A percentile compares a stretch with the other conserved stretches of the same genome.
phyloP scores from a whole-genome alignment of 2,113 vertebrate genomes.

The Pardalotus punctatus region DNA sequence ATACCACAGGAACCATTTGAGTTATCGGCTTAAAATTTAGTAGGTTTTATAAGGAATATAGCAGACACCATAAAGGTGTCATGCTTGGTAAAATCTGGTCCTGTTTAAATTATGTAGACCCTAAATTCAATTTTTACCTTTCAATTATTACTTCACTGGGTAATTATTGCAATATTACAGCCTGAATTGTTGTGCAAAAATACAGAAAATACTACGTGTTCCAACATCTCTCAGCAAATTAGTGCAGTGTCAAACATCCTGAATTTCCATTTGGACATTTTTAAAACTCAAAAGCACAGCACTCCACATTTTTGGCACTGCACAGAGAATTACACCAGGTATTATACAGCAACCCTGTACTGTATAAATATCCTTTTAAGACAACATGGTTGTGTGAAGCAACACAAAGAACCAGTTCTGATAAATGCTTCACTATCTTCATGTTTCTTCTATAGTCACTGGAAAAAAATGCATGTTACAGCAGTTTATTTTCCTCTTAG shows the following conservation, averaged over 20 bases:
- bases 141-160: slow-evolving; percentile 38
- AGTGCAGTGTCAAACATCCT: slow-evolving; percentile 28
- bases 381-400: not conserved
- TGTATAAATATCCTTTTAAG: slow-evolving; percentile 11
- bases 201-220: slow-evolving; percentile 1
- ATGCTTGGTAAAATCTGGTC: slow-evolving; percentile 31
- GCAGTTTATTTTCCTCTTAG: not conserved
- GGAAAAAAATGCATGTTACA: not conserved
- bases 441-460: not conserved
- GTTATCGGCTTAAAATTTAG: slow-evolving; percentile 73
- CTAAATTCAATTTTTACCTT: slow-evolving; percentile 49
- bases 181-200: slow-evolving; percentile 32
- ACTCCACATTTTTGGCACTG: not conserved
- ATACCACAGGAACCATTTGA: slow-evolving; percentile 73
- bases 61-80: slow-evolving; percentile 57
- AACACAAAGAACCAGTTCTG: slow-evolving; percentile 24
- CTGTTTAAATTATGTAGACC: slow-evolving; percentile 41
- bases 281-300: slow-evolving; percentile 37
- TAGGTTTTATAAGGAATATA: not conserved
- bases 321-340: slow-evolving; percentile 5
- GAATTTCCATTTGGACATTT: slow-evolving; percentile 57
- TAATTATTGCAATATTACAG: slow-evolving; percentile 66
- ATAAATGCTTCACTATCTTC: not conserved
- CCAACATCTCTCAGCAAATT: slow-evolving; percentile 27
- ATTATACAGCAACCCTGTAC: not conserved